Conservation (phyloP, 2,797 vertebrate genomes). For the Trachops cirrhosus region DNA sequence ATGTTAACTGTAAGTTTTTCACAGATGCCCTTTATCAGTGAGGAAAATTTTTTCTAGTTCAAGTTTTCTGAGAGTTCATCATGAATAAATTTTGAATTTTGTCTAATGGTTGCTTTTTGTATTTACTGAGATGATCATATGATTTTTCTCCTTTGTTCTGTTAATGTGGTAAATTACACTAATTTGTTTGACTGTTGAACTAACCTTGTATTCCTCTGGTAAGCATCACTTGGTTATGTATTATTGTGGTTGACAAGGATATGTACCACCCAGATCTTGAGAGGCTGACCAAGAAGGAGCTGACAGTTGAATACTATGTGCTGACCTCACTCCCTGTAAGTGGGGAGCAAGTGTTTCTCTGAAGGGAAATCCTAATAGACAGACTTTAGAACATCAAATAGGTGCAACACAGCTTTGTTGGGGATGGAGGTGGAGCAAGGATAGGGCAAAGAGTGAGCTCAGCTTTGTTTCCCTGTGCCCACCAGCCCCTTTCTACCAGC, state of each 20-base stretch:
- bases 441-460: not conserved
- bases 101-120: not conserved
- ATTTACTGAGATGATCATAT: not conserved
- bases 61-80: not conserved
- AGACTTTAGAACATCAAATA: not conserved
- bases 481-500: not conserved
- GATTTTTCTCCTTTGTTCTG: not conserved
- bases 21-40: not conserved
- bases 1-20: not conserved
- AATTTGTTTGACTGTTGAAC: conserved; percentile 7
- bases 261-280: not conserved
- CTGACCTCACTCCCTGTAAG: not conserved
- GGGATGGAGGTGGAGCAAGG: not conserved
- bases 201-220: not conserved
- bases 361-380: not conserved
- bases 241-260: not conserved
- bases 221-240: not conserved
- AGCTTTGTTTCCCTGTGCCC: not conserved
- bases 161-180: not conserved
- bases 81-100: conserved; percentile 17
- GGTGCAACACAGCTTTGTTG: not conserved
- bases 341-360: not conserved
- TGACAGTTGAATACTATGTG: not conserved
- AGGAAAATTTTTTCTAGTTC: not conserved
- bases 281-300: not conserved